Conservation (phyloP, 2,113 vertebrate species). For the Dolichallabes microphthalmus region DNA sequence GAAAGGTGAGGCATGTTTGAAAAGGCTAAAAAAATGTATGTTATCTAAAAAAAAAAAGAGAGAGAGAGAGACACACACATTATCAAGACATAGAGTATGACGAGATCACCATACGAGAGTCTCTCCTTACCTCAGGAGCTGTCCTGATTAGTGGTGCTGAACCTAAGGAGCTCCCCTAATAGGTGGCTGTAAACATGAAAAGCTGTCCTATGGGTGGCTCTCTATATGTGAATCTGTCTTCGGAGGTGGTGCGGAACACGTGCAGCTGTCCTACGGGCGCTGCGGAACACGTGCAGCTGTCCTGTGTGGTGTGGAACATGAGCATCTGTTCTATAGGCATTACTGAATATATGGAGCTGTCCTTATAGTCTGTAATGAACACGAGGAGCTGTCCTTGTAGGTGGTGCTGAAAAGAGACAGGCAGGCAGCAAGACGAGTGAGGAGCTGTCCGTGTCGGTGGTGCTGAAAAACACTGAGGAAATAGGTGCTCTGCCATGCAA, state of each 20-base stretch:
- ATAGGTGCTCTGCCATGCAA: not conserved
- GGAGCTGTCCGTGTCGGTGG: slow-evolving; percentile 17
- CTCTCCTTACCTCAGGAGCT: too few relatives aligned
- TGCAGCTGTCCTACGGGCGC: slow-evolving; percentile 42
- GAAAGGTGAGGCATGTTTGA: too few relatives aligned
- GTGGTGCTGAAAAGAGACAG: slow-evolving; percentile 44
- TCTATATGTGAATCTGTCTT: slow-evolving; percentile 30
- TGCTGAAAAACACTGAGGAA: slow-evolving; percentile 20
- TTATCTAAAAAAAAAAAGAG: too few relatives aligned
- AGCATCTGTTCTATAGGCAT: slow-evolving; percentile 38
- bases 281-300: slow-evolving; percentile 19
- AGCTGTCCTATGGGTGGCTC: slow-evolving; percentile 38
- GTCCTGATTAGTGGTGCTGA: too few relatives aligned
- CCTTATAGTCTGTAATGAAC: not conserved
- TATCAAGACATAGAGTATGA: too few relatives aligned
- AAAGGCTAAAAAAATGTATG: too few relatives aligned
- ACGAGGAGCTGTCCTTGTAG: slow-evolving; percentile 44
- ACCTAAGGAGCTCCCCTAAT: not conserved
- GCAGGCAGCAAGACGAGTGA: slow-evolving; percentile 36
- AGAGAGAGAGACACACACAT: too few relatives aligned
- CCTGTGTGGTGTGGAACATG: not conserved
- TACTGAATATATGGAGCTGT: slow-evolving; percentile 35
- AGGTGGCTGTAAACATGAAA: slow-evolving; percentile 8
- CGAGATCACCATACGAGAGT: too few relatives aligned
- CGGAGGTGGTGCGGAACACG: slow-evolving; percentile 2